Conservation (phyloP, 37 sponge, comb jelly and placozoan genomes). For the Geodia barretti region DNA sequence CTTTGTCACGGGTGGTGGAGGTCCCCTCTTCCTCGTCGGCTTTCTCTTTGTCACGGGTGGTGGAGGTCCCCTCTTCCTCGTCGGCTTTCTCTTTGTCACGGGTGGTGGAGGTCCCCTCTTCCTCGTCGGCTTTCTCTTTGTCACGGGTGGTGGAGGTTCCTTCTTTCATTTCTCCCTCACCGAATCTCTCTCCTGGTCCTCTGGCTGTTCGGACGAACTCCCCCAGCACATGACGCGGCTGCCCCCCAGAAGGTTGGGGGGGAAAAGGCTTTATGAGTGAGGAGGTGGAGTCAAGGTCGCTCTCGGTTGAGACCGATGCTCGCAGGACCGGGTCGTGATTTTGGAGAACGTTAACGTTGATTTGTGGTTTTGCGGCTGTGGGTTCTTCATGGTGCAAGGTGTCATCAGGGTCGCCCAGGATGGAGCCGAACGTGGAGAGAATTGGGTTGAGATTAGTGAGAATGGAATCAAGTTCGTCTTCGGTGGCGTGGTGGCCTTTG, state of each 20-base stretch:
- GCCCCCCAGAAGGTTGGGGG: not conserved
- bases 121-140: too few relatives aligned
- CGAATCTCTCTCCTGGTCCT: not conserved
- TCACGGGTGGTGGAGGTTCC: too few relatives aligned
- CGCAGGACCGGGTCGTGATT: not conserved
- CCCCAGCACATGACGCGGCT: not conserved
- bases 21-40: too few relatives aligned
- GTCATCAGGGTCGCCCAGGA: not conserved
- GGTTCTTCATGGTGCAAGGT: too few relatives aligned
- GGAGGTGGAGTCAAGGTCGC: constrained; percentile 15
- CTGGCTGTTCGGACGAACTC: not conserved
- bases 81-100: too few relatives aligned
- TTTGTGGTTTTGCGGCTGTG: too few relatives aligned
- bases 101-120: too few relatives aligned
- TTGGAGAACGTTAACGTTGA: too few relatives aligned
- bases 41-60: too few relatives aligned
- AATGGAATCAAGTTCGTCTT: not conserved
- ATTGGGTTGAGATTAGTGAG: not conserved
- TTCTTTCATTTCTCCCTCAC: not conserved
- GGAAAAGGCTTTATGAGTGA: constrained; percentile 6
- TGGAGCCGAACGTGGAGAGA: not conserved
- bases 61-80: too few relatives aligned
- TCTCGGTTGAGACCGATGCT: constrained; percentile 25
- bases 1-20: too few relatives aligned
- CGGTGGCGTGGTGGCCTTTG: too few relatives aligned